Conservation (phyloP, 2,113 vertebrate genomes). For the Laticauda laticaudata region DNA sequence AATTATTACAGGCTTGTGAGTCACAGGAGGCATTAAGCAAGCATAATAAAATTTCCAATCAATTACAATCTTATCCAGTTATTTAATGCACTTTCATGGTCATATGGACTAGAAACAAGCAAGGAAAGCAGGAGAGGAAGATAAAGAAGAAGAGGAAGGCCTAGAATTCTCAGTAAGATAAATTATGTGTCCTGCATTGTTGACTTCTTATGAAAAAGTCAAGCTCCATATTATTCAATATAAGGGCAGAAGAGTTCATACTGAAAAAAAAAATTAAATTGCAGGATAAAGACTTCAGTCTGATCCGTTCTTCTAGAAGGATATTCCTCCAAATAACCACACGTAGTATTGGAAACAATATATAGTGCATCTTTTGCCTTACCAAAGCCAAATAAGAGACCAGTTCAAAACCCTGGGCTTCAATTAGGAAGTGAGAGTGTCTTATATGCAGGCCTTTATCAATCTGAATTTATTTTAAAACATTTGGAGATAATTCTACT, state of each 20-base stretch:
- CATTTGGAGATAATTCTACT: slow-evolving; percentile 13
- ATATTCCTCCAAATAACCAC: background rate
- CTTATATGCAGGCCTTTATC: background rate
- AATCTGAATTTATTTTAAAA: slow-evolving; percentile 30
- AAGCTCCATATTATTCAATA: background rate
- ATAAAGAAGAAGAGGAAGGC: background rate
- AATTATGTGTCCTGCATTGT: background rate
- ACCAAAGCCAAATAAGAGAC: background rate
- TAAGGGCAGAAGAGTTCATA: background rate
- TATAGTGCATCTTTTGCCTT: background rate
- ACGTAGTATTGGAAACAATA: background rate
- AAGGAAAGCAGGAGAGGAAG: background rate
- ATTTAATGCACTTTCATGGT: background rate
- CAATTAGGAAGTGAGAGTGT: background rate
- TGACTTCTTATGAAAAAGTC: background rate
- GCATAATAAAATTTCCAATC: background rate
- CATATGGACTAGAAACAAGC: background rate
- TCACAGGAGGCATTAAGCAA: background rate
- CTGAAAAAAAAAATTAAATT: background rate
- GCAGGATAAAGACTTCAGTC: background rate
- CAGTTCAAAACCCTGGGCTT: background rate
- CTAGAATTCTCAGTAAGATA: background rate
- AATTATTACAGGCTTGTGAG: background rate
- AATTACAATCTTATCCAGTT: background rate
- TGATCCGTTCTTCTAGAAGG: background rate